Evolutionary conservation across 92 coral and sea anemone species (phyloP).

Genomic region (Actinostola sp.): DNA sequence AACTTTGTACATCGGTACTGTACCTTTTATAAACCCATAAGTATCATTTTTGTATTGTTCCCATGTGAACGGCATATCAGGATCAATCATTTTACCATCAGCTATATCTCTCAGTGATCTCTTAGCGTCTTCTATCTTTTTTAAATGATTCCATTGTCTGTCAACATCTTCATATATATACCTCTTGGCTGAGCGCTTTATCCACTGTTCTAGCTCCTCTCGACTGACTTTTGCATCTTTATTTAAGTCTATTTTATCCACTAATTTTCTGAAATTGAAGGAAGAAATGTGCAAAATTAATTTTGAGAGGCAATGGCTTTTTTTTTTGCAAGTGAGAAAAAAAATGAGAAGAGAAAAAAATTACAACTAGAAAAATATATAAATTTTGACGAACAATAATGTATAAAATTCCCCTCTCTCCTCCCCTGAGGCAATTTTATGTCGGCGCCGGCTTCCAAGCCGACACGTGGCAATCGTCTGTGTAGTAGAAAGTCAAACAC

Average conservation of each 20-base stretch:
- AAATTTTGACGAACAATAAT: too few relatives aligned
- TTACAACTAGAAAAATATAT: too few relatives aligned
- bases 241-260: conserved; percentile 84
- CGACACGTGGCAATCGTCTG: conserved; percentile 6
- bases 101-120: conserved; percentile 42
- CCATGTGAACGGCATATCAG: conserved; percentile 69
- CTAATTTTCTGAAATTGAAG: conserved; percentile 64
- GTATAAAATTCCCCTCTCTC: not conserved
- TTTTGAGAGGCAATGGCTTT: not conserved
- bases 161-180: conserved; percentile 97
- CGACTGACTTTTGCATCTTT: conserved; percentile 79
- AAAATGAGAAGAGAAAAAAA: not conserved
- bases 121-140: conserved; percentile 67
- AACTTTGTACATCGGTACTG: too few relatives aligned
- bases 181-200: conserved; percentile 80
- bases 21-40: conserved; percentile 86
- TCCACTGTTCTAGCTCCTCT: conserved; percentile 84
- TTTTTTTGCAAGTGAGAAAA: not conserved
- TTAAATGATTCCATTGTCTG: conserved; percentile 90
- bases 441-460: not conserved
- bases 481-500: not conserved
- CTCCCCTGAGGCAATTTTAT: not conserved
- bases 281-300: not conserved
- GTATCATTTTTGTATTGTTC: conserved; percentile 89
- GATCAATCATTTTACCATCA: conserved; percentile 57